Evolutionary conservation across 2,797 vertebrate genomes (phyloP), one percentile per base, ranked within the genome.

Genomic region (Gymnopithys bicolor): DNA sequence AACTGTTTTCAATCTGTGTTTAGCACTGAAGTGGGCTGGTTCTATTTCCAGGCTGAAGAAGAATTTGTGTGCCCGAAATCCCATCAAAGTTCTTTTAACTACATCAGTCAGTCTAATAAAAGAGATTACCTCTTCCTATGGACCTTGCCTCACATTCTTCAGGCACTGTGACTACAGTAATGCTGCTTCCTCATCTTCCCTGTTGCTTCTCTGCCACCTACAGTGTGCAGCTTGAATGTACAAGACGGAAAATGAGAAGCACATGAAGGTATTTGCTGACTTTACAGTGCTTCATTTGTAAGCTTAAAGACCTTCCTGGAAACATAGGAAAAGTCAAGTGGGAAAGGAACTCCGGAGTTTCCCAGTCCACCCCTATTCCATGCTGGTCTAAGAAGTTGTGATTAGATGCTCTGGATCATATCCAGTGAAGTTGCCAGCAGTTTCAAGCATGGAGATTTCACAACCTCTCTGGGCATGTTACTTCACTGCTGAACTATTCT

Each of bases 121-220:
- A 96, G 79, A 93, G 46, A 78, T 68, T 78, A 71, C 51, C 59
- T 91, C 93, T 94, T 96, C 90, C 95, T 90, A 93, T 73, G 1
- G 76, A 39, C 74, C 55, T 88, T 58, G 59, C 51, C 74, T 87
- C 5, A 1, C 5, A 39, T 77, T 56, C 52, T 77, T 60, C 48
- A 89, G 75, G 45, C 77, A 18, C 51, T 39, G 8, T 37, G 60
- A 53, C 45, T 93, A 43, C 64, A 49, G 7, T n/a, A 39, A 19
- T 0, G 0, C 5, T 32, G 59, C 51, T 64, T 28, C 49, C 60
- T 10, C 67, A 81, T 82, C 59, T 87, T 95, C 81, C 25, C 73
- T 85, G 71, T 51, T 81, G 59, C 92, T 93, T 52, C 87, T 93
- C 91, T 96, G 93, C 96, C 95, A 95, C 89, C 94, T 97, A 79